Base-by-base conservation (phyloP, 2,797 vertebrate genomes). In the Staurois parvus region DNA sequence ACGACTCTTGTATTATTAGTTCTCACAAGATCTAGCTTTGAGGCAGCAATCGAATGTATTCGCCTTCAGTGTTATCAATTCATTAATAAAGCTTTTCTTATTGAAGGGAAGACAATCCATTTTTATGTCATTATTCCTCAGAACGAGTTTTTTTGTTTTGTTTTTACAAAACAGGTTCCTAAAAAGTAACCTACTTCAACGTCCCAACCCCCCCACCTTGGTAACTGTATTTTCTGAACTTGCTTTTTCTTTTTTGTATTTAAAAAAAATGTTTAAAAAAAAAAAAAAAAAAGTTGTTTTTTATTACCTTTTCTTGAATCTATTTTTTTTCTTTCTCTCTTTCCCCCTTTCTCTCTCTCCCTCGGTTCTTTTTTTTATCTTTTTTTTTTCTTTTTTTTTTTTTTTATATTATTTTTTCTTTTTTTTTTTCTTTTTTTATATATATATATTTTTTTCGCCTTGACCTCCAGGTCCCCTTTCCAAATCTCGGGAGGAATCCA, bases 401-500 rank as follows among this genome's bases (percentile, higher is more conserved):
- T 79, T 70, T 10, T 76, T 76, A 74, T 70, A 11, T 64, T 80
- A 79, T 56, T 81, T 42, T 76, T 64, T 90, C 88, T 89, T 85
- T 85, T 88, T 88, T 88, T 90, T 95, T 89, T 95, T 95, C 94
- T 95, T 94, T 93, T 95, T 95, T 96, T 97, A 96, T 96, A 96
- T 96, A 95, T 96, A 96, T 96, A 95, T 95, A 95, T 94, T 94
- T 94, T 95, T 97, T 95, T 96, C 96, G 96, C 96, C 96, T 95
- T 96, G 95, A 96, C 96, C 96, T 96, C 94, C 97, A 98, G 97
- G 97, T 98, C 96, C 96, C 94, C 95, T 97, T 96, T 97, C 97
- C 96, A 98, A 98, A 97, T 97, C 96, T 96, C 96, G 95, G 83
- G 96, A 97, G 94, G 97, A 97, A 94, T 95, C 96, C 93, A 95